Evolutionary conservation across 2,797 vertebrate genomes (phyloP).

Genomic region (Zenarchopterus dispar): DNA sequence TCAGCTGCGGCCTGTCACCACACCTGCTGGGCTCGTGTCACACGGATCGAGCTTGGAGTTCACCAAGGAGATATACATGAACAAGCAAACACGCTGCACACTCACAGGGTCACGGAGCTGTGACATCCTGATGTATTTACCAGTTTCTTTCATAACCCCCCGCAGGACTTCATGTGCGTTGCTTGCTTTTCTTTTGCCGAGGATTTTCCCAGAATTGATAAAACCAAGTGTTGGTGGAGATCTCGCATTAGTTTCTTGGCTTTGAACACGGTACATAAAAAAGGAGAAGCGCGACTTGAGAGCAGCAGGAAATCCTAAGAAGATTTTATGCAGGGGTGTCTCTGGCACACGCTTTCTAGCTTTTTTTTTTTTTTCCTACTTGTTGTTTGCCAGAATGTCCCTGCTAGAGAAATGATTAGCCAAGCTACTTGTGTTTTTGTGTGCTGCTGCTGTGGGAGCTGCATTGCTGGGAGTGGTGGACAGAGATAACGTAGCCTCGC

Average conservation of each 20-base stretch:
- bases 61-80: slow-evolving; percentile 15
- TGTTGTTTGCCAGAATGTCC: slow-evolving; percentile 58
- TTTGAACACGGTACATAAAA: slow-evolving; percentile 58
- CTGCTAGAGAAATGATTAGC: slow-evolving; percentile 65
- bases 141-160: slow-evolving; percentile 4
- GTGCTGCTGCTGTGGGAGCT: slow-evolving; percentile 46
- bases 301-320: slow-evolving; percentile 57
- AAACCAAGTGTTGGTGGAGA: slow-evolving; percentile 28
- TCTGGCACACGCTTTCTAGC: slow-evolving; percentile 53
- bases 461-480: slow-evolving; percentile 63
- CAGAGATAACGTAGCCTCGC: slow-evolving; percentile 66
- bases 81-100: slow-evolving; percentile 19
- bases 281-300: slow-evolving; percentile 50
- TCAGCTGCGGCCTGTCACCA: slow-evolving; percentile 60
- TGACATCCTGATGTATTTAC: slow-evolving; percentile 11
- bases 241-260: slow-evolving; percentile 53
- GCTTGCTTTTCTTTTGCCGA: slow-evolving; percentile 19
- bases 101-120: slow-evolving; percentile 3
- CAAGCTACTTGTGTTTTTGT: slow-evolving; percentile 45
- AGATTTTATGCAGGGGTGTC: slow-evolving; percentile 59
- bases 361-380: slow-evolving; percentile 17
- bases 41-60: slow-evolving; percentile 27
- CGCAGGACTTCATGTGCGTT: slow-evolving; percentile 8
- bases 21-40: slow-evolving; percentile 77
- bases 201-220: slow-evolving; percentile 24